Conservation (phyloP, 2,888 invertebrate genomes). For the Platycheirus albimanus region DNA sequence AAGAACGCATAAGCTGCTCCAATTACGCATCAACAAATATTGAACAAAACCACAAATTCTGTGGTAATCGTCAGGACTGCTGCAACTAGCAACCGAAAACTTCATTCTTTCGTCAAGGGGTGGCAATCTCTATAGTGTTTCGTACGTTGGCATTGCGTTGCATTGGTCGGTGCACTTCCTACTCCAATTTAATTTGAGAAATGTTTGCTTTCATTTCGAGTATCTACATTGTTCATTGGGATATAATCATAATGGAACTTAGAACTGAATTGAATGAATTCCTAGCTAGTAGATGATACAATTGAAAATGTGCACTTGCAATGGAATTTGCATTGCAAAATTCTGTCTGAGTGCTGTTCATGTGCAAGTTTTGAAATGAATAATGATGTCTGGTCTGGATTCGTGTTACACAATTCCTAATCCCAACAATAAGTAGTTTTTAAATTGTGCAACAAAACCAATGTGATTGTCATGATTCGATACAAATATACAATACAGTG, state of each 20-base stretch:
- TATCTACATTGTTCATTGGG: neutral
- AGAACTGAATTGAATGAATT: conserved; percentile 15
- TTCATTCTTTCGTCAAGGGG: neutral
- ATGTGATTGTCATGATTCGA: neutral
- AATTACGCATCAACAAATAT: conserved; percentile 43
- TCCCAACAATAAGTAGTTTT: conserved; percentile 9
- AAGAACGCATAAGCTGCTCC: conserved; percentile 23
- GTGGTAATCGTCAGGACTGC: neutral
- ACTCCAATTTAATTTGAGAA: conserved; percentile 6
- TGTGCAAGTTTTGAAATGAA: conserved; percentile 1
- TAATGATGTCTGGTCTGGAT: neutral
- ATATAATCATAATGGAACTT: conserved; percentile 8
- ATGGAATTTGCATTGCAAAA: neutral
- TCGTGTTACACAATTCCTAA: neutral
- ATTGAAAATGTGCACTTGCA: neutral
- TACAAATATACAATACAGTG: no score
- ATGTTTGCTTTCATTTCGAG: conserved; percentile 21
- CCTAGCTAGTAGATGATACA: neutral
- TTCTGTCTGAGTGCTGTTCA: neutral
- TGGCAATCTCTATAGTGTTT: neutral
- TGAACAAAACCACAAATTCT: conserved; percentile 27
- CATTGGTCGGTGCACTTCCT: neutral
- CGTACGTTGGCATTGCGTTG: neutral
- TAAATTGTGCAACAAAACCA: neutral
- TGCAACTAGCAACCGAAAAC: conserved; percentile 4